Percentiles rank a stretch among this genome's conserved stretches.
phyloP scores from a whole-genome alignment of 2,113 vertebrate genomes.

The Albula goreensis region DNA sequence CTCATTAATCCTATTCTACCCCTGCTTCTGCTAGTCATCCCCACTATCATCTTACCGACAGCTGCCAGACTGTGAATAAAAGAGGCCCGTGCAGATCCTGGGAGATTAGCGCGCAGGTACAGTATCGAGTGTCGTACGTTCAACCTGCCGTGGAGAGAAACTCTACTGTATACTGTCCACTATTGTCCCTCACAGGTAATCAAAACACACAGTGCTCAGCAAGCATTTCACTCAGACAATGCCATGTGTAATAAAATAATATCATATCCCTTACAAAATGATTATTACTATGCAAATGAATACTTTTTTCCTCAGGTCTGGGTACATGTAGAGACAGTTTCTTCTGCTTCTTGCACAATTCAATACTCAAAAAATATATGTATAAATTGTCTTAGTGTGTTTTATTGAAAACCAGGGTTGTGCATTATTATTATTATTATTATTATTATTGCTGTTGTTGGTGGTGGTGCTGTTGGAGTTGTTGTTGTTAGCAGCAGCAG shows the following conservation, averaged over 20 bases:
- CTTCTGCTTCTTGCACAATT: too few relatives aligned
- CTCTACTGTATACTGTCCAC: not conserved
- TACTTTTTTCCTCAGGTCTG: too few relatives aligned
- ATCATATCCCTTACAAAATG: not conserved
- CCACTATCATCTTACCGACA: constrained; percentile 62
- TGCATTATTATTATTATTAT: too few relatives aligned
- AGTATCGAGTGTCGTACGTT: constrained; percentile 18
- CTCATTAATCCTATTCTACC: constrained; percentile 35
- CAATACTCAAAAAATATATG: too few relatives aligned
- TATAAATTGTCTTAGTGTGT: too few relatives aligned
- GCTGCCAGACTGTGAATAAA: constrained; percentile 57
- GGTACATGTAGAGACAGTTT: too few relatives aligned
- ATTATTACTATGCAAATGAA: too few relatives aligned
- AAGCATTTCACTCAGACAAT: not conserved
- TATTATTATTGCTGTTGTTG: too few relatives aligned
- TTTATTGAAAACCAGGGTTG: too few relatives aligned
- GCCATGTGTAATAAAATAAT: not conserved
- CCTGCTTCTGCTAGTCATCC: constrained; percentile 36
- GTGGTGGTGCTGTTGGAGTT: too few relatives aligned
- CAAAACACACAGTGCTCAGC: not conserved
- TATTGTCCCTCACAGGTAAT: constrained; percentile 18
- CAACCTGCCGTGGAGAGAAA: not conserved
- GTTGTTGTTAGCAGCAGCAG: too few relatives aligned
- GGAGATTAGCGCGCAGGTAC: constrained; percentile 23
- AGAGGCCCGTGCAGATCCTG: constrained; percentile 39